A percentile compares a stretch with the other conserved stretches of the same genome.
Conservation (phyloP, 2,797 vertebrate genomes). For the Avahi laniger region DNA sequence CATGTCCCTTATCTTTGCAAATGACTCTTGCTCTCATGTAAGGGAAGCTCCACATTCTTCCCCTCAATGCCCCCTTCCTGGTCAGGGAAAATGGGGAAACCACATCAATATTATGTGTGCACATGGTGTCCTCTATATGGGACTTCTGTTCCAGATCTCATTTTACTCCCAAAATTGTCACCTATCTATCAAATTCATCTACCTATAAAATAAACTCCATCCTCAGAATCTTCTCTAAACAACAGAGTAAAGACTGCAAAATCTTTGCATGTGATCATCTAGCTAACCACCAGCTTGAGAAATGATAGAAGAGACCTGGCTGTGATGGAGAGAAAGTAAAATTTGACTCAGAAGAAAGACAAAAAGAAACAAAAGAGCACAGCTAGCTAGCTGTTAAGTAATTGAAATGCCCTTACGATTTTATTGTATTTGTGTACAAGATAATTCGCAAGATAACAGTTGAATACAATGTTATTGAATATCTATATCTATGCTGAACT, state of each 20-base stretch:
- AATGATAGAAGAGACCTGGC: not conserved
- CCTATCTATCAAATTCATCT: not conserved
- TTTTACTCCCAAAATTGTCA: not conserved
- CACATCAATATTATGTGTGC: not conserved
- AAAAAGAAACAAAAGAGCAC: not conserved
- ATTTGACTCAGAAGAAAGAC: not conserved
- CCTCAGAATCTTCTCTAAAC: not conserved
- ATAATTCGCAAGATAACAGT: not conserved
- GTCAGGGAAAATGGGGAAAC: not conserved
- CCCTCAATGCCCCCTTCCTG: not conserved
- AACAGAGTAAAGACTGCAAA: not conserved
- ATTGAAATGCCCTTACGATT: not conserved
- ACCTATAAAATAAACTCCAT: not conserved
- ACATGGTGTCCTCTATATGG: not conserved
- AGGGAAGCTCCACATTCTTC: not conserved
- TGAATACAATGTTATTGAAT: not conserved
- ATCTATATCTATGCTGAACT: not conserved
- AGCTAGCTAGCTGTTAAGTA: not conserved
- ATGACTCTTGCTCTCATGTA: not conserved
- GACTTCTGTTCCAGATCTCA: not conserved
- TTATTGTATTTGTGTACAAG: not conserved
- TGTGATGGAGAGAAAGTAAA: not conserved
- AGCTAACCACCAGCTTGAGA: not conserved
- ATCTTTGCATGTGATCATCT: not conserved
- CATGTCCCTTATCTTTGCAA: not conserved